These are phyloP conservation scores for Tetheella fluctuosa DNA, from an alignment of 2,888 invertebrate genomes.

Conservation along the genomic window DNA sequence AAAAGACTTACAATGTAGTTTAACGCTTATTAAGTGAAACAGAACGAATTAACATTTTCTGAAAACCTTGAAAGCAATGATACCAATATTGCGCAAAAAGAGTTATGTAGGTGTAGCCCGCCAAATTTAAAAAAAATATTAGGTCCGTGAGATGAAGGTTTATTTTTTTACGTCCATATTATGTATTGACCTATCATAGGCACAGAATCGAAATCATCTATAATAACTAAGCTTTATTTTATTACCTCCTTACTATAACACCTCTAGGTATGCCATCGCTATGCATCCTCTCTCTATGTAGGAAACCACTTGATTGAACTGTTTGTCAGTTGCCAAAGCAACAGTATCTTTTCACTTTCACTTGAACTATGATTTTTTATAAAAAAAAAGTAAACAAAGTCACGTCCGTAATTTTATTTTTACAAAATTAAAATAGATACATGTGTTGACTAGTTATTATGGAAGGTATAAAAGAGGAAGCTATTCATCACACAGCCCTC, in stretches of 20 bases:
- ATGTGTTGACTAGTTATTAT: conserved; percentile 54
- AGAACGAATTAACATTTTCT: not conserved
- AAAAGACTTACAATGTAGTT: too few species aligned
- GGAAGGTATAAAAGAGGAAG: conserved; percentile 84
- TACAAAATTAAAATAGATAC: conserved; percentile 57
- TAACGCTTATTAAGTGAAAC: not conserved
- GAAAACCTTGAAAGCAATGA: not conserved
- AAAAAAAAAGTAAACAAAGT: conserved; percentile 67
- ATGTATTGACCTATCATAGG: too few species aligned
- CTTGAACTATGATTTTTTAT: conserved; percentile 62
- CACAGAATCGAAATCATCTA: too few species aligned
- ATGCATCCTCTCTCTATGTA: too few species aligned
- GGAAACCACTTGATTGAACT: conserved; percentile 17
- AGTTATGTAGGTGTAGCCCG: not conserved
- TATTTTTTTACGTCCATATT: too few species aligned
- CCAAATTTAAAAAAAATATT: not conserved
- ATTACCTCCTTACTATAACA: not conserved
- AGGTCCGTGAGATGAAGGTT: too few species aligned
- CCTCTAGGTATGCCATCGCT: not conserved
- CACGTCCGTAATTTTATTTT: conserved; percentile 59
- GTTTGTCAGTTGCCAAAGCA: conserved; percentile 59
- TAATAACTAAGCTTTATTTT: too few species aligned
- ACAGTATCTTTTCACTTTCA: conserved; percentile 53
- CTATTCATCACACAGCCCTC: conserved; percentile 89
- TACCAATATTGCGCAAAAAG: not conserved